A percentile compares a stretch with the other conserved stretches of the same genome.
phyloP scores from a whole-genome alignment of 35 echinoderm and acorn worm genomes.

The Holothuria glaberrima region DNA sequence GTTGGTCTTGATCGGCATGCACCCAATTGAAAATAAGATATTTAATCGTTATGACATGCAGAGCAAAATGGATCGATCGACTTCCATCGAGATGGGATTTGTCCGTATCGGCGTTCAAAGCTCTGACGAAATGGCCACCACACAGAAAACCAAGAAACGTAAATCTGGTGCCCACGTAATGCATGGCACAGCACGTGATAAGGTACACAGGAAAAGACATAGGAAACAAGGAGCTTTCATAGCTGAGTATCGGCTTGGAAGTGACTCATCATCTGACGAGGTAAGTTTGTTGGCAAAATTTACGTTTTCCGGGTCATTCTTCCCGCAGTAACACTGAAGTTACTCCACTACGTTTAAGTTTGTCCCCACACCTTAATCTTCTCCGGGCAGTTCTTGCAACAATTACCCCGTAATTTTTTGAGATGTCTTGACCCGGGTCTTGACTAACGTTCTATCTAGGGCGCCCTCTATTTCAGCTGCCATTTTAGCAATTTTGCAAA shows the following conservation, averaged over 20 bases:
- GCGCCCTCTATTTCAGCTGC: no score
- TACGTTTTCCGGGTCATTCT: neutral
- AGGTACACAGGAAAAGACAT: neutral
- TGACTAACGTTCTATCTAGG: no score
- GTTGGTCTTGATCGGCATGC: no score
- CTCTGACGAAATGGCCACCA: slow-evolving; percentile 10
- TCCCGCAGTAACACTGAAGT: no score
- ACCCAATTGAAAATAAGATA: neutral
- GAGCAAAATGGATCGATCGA: slow-evolving; percentile 13
- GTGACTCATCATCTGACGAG: slow-evolving; percentile 1
- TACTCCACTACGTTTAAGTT: no score
- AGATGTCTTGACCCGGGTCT: no score
- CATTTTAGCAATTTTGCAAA: no score
- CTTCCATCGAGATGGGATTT: slow-evolving; percentile 40
- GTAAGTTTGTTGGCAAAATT: neutral
- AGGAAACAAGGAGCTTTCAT: neutral
- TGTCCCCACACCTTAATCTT: no score
- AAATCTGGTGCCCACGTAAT: slow-evolving; percentile 20
- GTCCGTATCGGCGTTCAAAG: slow-evolving; percentile 43
- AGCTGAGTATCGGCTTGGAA: neutral
- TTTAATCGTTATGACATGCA: neutral
- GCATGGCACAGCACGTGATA: slow-evolving; percentile 11
- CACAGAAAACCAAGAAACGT: no score
- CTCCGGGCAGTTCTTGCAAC: no score
- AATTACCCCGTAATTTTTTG: neutral